Percentiles rank a stretch among this genome's conserved stretches.
phyloP scores from a whole-genome alignment of 2,888 invertebrate genomes.

The Holacanthella duospinosa region DNA sequence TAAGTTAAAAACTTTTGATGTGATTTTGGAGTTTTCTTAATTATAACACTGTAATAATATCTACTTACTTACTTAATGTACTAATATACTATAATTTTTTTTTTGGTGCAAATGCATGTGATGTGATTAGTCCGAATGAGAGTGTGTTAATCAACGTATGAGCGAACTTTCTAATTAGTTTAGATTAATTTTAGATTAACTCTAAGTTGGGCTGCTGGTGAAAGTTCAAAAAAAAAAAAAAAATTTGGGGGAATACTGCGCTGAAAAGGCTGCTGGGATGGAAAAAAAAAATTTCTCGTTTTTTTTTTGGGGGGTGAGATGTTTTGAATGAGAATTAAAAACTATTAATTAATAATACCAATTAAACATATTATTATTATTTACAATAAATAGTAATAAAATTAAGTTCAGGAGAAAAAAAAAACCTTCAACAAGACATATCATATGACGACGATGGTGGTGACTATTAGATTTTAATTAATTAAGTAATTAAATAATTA shows the following conservation, averaged over 20 bases:
- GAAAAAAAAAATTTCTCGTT: not conserved
- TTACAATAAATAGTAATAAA: not conserved
- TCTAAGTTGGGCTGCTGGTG: not conserved
- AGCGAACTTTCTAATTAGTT: too few relatives aligned
- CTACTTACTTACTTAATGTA: too few relatives aligned
- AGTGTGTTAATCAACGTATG: too few relatives aligned
- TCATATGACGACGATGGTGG: constrained; percentile 9
- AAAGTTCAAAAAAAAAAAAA: not conserved
- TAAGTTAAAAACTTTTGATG: too few relatives aligned
- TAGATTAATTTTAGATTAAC: too few relatives aligned
- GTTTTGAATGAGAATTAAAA: not conserved
- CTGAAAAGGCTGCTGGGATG: not conserved
- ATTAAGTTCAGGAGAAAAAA: constrained; percentile 3
- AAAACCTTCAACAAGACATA: constrained; percentile 33
- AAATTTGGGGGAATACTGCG: not conserved
- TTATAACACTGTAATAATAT: too few relatives aligned
- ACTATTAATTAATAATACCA: not conserved
- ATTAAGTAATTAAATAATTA: too few relatives aligned
- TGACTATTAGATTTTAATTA: too few relatives aligned
- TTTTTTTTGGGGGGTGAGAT: not conserved
- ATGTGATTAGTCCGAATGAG: too few relatives aligned
- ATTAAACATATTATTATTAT: not conserved
- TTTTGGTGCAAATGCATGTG: too few relatives aligned
- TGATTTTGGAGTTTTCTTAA: too few relatives aligned
- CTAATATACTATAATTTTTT: too few relatives aligned